Conservation (phyloP, 2,888 invertebrate species). For the Bimastos eiseni region DNA sequence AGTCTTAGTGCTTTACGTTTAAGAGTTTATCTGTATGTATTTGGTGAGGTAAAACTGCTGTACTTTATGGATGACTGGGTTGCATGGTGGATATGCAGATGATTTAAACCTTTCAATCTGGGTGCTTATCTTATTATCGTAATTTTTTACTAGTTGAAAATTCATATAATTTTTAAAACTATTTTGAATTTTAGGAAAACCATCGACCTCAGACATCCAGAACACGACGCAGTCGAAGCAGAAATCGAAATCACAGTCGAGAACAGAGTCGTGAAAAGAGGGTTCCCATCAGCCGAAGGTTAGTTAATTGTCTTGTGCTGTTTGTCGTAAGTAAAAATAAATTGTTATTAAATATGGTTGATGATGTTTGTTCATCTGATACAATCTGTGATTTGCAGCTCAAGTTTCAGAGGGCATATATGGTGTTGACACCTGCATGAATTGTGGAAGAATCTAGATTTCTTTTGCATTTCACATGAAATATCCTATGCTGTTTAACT, state of each 20-base stretch:
- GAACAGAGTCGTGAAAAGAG: neutral
- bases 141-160: too few species aligned
- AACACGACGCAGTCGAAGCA: neutral
- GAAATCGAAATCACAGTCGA: neutral
- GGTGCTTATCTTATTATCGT: neutral
- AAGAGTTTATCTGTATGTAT: neutral
- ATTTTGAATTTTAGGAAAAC: neutral
- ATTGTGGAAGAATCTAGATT: neutral
- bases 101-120: neutral
- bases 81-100: neutral
- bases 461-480: neutral
- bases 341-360: too few species aligned
- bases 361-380: neutral
- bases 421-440: neutral
- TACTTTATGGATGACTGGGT: neutral
- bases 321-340: too few species aligned
- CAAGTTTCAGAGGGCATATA: neutral
- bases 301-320: too few species aligned
- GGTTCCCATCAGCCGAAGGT: neutral
- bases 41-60: neutral
- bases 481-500: neutral
- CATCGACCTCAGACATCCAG: neutral
- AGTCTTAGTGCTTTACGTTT: neutral
- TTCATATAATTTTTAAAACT: too few species aligned
- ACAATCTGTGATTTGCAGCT: neutral